phyloP scores from a whole-genome alignment of 2,888 invertebrate genomes.

The Drosophila incognita region DNA sequence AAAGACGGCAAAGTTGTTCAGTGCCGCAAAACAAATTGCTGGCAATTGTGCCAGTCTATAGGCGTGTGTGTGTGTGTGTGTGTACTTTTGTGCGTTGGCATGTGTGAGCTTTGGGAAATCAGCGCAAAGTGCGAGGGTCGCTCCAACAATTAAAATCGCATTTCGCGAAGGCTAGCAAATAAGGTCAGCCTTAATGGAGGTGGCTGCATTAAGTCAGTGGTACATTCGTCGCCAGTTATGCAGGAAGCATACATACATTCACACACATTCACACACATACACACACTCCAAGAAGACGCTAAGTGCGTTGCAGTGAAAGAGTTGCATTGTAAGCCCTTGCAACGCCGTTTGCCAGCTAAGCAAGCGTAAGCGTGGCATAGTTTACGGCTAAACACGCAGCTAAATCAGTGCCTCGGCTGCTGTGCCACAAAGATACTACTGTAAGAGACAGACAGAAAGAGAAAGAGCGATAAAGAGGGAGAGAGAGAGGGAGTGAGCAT shows the following conservation, averaged over 20 bases:
- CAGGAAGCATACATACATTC: background rate
- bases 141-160: conserved; percentile 61
- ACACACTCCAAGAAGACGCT: background rate
- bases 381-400: conserved; percentile 47
- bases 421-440: conserved; percentile 1
- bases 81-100: conserved; percentile 4
- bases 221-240: conserved; percentile 26
- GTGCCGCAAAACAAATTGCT: conserved; percentile 71
- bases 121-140: conserved; percentile 65
- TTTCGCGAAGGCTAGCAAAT: conserved; percentile 47
- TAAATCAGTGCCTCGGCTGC: conserved; percentile 16
- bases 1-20: conserved; percentile 44
- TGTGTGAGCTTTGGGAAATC: conserved; percentile 64
- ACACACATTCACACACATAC: background rate
- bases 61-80: conserved; percentile 7
- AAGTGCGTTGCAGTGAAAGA: conserved; percentile 44
- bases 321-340: conserved; percentile 36
- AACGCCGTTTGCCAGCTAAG: conserved; percentile 55
- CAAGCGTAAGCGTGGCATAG: conserved; percentile 42
- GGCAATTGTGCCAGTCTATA: conserved; percentile 58
- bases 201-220: conserved; percentile 69
- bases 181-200: conserved; percentile 28
- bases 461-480: background rate
- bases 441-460: background rate
- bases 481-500: background rate